Percentiles rank a stretch among this genome's conserved stretches.
Evolutionary conservation across 2,888 invertebrate genomes (phyloP).

Genomic region (Leuctra nigra): DNA sequence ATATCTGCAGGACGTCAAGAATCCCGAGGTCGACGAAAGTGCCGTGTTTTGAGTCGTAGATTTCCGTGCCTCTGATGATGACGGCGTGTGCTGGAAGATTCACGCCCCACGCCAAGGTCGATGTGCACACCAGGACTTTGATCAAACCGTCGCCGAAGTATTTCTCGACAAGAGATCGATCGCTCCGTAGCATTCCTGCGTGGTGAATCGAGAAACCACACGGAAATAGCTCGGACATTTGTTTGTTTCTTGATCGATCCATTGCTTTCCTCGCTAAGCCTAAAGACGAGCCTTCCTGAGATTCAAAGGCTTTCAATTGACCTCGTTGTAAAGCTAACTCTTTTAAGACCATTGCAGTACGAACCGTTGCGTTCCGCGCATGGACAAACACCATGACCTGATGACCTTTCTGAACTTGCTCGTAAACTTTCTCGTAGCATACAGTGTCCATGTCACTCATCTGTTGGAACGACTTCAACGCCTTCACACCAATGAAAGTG

Average conservation of each 20-base stretch:
- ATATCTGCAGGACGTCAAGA: slow-evolving; percentile 95
- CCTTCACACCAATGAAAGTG: slow-evolving; percentile 83
- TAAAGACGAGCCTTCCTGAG: slow-evolving; percentile 54
- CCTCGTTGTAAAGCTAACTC: slow-evolving; percentile 74
- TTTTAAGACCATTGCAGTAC: slow-evolving; percentile 76
- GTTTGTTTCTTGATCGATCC: slow-evolving; percentile 68
- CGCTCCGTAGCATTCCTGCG: slow-evolving; percentile 87
- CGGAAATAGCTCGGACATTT: slow-evolving; percentile 74
- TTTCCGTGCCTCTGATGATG: slow-evolving; percentile 91
- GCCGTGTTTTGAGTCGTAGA: slow-evolving; percentile 94
- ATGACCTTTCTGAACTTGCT: slow-evolving; percentile 82
- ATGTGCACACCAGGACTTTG: slow-evolving; percentile 89
- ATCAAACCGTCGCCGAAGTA: slow-evolving; percentile 83
- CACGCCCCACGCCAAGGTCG: slow-evolving; percentile 99
- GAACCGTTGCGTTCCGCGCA: slow-evolving; percentile 91
- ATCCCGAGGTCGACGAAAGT: slow-evolving; percentile 92
- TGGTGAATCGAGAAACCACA: slow-evolving; percentile 93
- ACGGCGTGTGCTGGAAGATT: slow-evolving; percentile 98
- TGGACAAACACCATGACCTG: slow-evolving; percentile 99
- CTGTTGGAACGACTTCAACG: slow-evolving; percentile 53
- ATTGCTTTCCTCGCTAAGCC: slow-evolving; percentile 65
- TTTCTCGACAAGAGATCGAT: slow-evolving; percentile 81
- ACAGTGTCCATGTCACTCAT: slow-evolving; percentile 80
- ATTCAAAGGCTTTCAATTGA: slow-evolving; percentile 61
- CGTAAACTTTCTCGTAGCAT: slow-evolving; percentile 86